These are phyloP conservation scores for Alligator sinensis DNA, from an alignment of 2,113 vertebrate species.

Conservation along the genomic window DNA sequence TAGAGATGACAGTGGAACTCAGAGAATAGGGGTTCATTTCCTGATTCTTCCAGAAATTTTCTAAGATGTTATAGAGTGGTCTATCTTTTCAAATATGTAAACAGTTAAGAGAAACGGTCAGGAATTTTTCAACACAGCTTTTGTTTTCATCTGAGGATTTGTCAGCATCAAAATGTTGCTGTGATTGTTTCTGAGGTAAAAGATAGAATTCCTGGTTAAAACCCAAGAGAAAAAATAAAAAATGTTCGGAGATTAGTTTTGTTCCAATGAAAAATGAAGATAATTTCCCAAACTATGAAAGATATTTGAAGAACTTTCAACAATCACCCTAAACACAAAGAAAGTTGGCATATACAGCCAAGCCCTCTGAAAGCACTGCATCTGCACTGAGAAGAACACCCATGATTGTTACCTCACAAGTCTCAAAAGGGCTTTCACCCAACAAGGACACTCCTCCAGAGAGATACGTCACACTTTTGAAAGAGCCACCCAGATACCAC, in stretches of 20 bases:
- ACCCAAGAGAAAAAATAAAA: not conserved
- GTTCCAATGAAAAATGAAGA: not conserved
- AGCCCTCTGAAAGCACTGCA: too few relatives aligned
- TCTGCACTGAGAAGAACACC: too few relatives aligned
- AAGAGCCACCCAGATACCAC: too few relatives aligned
- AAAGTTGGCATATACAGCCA: too few relatives aligned
- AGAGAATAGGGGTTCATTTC: too few relatives aligned
- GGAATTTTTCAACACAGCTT: not conserved
- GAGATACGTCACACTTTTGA: too few relatives aligned
- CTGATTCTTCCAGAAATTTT: not conserved
- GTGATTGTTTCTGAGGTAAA: not conserved
- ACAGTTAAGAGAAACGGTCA: not conserved
- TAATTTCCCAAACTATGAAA: not conserved
- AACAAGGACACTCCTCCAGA: too few relatives aligned
- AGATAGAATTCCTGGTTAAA: not conserved
- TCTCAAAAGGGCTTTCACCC: too few relatives aligned
- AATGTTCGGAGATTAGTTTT: not conserved
- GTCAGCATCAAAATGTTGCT: not conserved
- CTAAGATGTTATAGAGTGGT: not conserved
- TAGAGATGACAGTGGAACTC: too few relatives aligned
- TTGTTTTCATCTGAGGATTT: not conserved
- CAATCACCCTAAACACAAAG: too few relatives aligned
- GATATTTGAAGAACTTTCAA: too few relatives aligned
- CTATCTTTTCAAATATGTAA: not conserved
- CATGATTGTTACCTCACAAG: too few relatives aligned